These are phyloP conservation scores for Drosophila birchii DNA, from an alignment of 2,888 invertebrate genomes.

Conservation along the genomic window DNA sequence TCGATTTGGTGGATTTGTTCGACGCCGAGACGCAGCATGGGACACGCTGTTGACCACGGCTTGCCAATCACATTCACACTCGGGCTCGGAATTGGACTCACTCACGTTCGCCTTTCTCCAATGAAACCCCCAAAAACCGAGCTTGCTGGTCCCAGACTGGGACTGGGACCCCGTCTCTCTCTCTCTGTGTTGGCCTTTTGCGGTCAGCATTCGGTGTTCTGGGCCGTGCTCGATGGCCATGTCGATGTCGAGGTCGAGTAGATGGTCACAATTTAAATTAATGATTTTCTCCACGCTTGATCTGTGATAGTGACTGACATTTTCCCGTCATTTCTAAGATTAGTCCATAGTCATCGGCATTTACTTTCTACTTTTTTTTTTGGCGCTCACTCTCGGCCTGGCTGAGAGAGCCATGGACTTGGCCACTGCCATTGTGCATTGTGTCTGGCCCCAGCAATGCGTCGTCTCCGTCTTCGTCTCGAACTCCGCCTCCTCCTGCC, in stretches of 20 bases:
- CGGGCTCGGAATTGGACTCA: conserved; percentile 46
- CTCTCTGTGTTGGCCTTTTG: conserved; percentile 21
- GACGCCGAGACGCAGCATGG: conserved; percentile 56
- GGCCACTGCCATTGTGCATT: conserved; percentile 21
- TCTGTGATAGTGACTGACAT: conserved; percentile 80
- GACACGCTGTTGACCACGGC: conserved; percentile 22
- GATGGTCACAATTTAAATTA: conserved; percentile 82
- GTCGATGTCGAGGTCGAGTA: conserved; percentile 63
- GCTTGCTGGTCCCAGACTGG: background rate
- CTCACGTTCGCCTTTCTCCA: conserved; percentile 66
- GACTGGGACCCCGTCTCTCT: conserved; percentile 17
- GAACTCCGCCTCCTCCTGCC: conserved; percentile 14
- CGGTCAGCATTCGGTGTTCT: conserved; percentile 55
- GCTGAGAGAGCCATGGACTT: conserved; percentile 3
- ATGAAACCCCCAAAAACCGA: conserved; percentile 6
- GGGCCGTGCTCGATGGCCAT: conserved; percentile 50
- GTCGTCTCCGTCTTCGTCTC: conserved; percentile 13
- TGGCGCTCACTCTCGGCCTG: conserved; percentile 38
- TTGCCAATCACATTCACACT: conserved; percentile 34
- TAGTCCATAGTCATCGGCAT: conserved; percentile 77
- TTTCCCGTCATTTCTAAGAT: conserved; percentile 75
- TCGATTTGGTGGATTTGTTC: conserved; percentile 51
- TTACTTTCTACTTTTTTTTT: conserved; percentile 66
- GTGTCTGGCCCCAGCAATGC: conserved; percentile 15
- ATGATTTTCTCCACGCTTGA: conserved; percentile 82